These are phyloP conservation scores for Recurvirostra avosetta DNA, from an alignment of 2,113 vertebrate genomes.

Conservation along the genomic window DNA sequence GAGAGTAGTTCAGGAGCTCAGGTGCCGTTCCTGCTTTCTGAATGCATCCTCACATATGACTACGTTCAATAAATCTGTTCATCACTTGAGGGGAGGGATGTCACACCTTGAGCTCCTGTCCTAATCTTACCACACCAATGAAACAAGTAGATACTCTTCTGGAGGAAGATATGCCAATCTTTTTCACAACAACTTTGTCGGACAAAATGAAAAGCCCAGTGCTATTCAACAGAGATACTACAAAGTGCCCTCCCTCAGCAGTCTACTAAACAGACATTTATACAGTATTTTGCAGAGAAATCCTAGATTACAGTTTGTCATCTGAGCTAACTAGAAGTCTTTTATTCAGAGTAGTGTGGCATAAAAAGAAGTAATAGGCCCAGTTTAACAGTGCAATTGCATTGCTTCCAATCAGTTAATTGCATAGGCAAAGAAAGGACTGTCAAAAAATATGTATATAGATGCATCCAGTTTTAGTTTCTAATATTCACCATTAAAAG, in stretches of 20 bases:
- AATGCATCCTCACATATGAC: not conserved
- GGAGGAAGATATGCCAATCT: not conserved
- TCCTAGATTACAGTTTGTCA: not conserved
- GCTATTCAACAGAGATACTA: not conserved
- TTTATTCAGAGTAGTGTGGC: not conserved
- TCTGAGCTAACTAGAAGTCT: not conserved
- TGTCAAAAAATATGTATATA: not conserved
- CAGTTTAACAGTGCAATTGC: not conserved
- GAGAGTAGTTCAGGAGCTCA: not conserved
- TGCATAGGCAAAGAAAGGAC: not conserved
- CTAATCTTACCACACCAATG: not conserved
- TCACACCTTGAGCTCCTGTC: not conserved
- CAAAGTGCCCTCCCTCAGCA: not conserved
- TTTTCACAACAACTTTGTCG: not conserved
- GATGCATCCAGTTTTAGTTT: not conserved
- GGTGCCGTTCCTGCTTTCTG: not conserved
- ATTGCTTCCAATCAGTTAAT: not conserved
- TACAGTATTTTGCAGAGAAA: not conserved
- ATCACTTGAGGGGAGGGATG: not conserved
- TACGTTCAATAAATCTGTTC: not conserved
- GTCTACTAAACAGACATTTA: not conserved
- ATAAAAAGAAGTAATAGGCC: not conserved
- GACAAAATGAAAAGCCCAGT: not conserved
- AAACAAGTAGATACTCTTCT: not conserved
- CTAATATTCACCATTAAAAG: not conserved